Base-by-base conservation (phyloP, 2,797 vertebrate species). In the Hapalemur alaotrensis region DNA sequence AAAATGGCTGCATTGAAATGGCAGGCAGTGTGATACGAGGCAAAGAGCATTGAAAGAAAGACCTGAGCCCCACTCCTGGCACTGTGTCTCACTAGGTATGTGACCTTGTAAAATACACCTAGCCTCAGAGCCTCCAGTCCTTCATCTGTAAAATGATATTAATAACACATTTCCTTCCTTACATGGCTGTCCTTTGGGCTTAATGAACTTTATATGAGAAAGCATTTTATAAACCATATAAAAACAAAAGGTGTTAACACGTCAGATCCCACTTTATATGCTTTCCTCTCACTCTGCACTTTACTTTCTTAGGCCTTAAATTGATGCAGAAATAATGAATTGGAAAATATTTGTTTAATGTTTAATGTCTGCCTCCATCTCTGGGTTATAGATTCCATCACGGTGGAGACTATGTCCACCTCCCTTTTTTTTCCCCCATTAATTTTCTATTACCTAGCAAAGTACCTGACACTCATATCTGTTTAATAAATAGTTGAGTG, bases 401-500 rank as follows among this genome's bases (percentile, higher is more conserved):
- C 2, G 59, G 25, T 30, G 80, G 30, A 92, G n/a, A 52, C 4
- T 20, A 65, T 18, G 14, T 20, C 54, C 46, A 4, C 35, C 13
- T 79, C 38, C 32, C n/a, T 52, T 18, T 28, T 12, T 32, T 11
- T 52, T 52, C 3, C 22, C 35, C 57, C 4, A 10, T 61, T 48
- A 10, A 18, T 89, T 94, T 90, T 92, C 30, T 73, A 54, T 35
- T 87, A 90, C 54, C 25, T 78, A 94, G n/a, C 38, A 84, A 86
- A 92, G 17, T 35, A 79, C 35, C 11, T 92, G 52, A 28, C 14
- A n/a, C 3, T 89, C 63, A 4, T n/a, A 61, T 76, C 32, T 89
- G 5, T 84, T 95, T 38, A 91, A 65, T 52, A 75, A 61, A 18
- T 73, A 43, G 8, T 5, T 76, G 65, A 90, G 15, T 65, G 54